phyloP scores from a whole-genome alignment of 1,140 invertebrate genomes.

The Lordiphosa clarofinis region DNA sequence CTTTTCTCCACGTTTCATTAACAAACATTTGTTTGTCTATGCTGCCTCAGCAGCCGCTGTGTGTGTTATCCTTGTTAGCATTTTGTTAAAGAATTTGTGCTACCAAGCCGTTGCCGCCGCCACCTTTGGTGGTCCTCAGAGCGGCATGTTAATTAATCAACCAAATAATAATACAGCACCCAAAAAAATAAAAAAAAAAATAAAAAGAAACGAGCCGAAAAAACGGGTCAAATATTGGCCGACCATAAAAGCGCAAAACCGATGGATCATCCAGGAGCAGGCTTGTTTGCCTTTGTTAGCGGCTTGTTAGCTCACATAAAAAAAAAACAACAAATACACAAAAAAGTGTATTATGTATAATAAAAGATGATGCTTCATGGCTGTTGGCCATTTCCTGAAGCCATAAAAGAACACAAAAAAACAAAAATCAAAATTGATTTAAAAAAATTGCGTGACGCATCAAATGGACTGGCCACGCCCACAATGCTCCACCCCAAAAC shows the following conservation, averaged over 20 bases:
- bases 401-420: conserved; percentile 41
- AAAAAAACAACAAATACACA: conserved; percentile 12
- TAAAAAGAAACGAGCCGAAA: conserved; percentile 52
- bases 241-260: conserved; percentile 55
- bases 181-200: conserved; percentile 2
- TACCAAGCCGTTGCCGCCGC: conserved; percentile 18
- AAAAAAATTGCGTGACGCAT: conserved; percentile 72
- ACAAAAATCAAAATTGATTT: conserved; percentile 30
- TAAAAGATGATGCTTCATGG: conserved; percentile 63
- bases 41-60: not conserved
- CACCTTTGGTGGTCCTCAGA: conserved; percentile 54
- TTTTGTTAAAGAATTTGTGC: conserved; percentile 13
- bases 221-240: conserved; percentile 60
- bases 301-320: conserved; percentile 62
- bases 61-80: conserved; percentile 38
- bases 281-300: conserved; percentile 63
- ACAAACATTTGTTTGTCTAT: not conserved
- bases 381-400: conserved; percentile 69
- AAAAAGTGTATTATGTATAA: conserved; percentile 33
- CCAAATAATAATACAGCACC: conserved; percentile 63
- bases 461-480: conserved; percentile 50
- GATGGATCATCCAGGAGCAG: conserved; percentile 44
- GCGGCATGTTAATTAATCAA: conserved; percentile 73
- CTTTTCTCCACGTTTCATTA: not conserved
- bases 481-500: conserved; percentile 14